phyloP scores from a whole-genome alignment of 2,797 vertebrate genomes.

The Enteromius argenteus region DNA sequence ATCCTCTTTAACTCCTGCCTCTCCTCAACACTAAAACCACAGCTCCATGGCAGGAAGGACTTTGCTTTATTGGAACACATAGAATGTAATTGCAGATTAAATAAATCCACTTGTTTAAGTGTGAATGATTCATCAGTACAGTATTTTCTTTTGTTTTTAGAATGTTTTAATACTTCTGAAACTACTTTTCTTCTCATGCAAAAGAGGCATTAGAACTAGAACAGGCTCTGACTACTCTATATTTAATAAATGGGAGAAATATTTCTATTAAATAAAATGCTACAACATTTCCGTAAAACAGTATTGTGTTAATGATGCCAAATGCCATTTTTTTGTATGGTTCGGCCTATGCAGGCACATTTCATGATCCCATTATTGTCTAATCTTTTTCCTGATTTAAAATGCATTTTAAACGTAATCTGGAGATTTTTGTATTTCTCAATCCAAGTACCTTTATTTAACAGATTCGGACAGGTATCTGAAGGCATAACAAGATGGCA shows the following conservation, averaged over 20 bases:
- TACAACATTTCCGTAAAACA: background rate
- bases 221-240: background rate
- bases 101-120: background rate
- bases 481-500: background rate
- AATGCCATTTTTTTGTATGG: background rate
- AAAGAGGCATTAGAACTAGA: background rate
- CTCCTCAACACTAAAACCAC: constrained; percentile 48
- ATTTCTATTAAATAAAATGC: background rate
- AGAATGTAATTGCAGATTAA: background rate
- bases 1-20: constrained; percentile 69
- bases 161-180: background rate
- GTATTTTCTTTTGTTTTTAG: background rate
- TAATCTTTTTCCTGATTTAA: background rate
- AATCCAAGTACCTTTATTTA: background rate
- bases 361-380: background rate
- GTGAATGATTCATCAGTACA: background rate
- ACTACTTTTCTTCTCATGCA: background rate
- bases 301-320: background rate
- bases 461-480: background rate
- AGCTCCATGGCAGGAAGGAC: constrained; percentile 15
- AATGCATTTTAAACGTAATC: background rate
- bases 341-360: background rate
- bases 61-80: constrained; percentile 6
- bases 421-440: background rate
- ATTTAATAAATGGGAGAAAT: background rate